Conservation (phyloP, 2,888 invertebrate genomes). For the Leptopilina drosophilae region DNA sequence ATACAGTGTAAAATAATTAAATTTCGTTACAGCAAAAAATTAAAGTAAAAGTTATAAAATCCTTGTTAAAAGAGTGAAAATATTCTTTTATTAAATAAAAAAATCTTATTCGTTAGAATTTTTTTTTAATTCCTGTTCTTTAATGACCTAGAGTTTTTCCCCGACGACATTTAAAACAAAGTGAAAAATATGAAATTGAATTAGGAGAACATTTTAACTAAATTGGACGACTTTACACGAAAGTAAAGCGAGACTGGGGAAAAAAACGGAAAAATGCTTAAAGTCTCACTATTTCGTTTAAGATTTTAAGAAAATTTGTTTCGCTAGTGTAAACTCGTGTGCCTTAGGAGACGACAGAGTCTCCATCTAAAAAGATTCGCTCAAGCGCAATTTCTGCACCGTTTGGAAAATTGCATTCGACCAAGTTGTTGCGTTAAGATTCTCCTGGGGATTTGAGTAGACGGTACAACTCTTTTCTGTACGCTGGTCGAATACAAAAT, state of each 20-base stretch:
- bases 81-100: too few relatives aligned
- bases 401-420: constrained; percentile 56
- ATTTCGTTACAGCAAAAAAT: too few relatives aligned
- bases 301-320: constrained; percentile 33
- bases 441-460: constrained; percentile 47
- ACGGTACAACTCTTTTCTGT: constrained; percentile 35
- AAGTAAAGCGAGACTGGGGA: neutral
- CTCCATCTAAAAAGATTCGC: constrained; percentile 26
- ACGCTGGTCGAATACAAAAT: constrained; percentile 47
- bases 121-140: neutral
- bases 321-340: constrained; percentile 9
- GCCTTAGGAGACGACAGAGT: neutral
- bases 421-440: constrained; percentile 58
- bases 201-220: constrained; percentile 1
- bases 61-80: too few relatives aligned
- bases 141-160: neutral
- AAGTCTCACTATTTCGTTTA: neutral
- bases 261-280: constrained; percentile 20
- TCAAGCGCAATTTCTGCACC: constrained; percentile 54
- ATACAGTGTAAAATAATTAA: too few relatives aligned
- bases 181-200: neutral
- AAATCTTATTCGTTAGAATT: too few relatives aligned
- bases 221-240: neutral
- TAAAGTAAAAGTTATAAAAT: too few relatives aligned
- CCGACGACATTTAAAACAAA: neutral